A percentile compares a stretch with the other conserved stretches of the same genome.
These are phyloP conservation scores for Plebejus anna DNA, from an alignment of 2,888 invertebrate genomes.

Conservation along the genomic window DNA sequence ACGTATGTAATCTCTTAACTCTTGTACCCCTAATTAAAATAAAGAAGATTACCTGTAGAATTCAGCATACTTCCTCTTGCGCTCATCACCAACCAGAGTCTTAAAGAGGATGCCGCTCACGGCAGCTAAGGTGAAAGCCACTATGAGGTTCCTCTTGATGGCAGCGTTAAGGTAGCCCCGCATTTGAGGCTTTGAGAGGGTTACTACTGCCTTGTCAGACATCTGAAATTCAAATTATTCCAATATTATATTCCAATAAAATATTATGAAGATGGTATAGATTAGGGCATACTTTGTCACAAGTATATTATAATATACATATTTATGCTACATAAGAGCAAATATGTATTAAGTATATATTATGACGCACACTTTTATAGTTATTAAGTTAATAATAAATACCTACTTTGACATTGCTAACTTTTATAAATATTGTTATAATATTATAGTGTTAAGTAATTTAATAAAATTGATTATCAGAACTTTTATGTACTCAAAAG, in stretches of 20 bases:
- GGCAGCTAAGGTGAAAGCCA: constrained; percentile 70
- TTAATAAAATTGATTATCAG: background rate
- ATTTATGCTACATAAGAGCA: background rate
- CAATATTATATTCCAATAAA: background rate
- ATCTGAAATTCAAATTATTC: constrained; percentile 47
- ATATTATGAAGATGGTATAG: background rate
- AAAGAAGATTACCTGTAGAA: constrained; percentile 85
- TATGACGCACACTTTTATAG: background rate
- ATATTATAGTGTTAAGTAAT: background rate
- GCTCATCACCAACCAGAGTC: constrained; percentile 75
- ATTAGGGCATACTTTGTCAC: background rate
- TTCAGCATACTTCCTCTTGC: constrained; percentile 85
- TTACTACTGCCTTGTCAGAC: constrained; percentile 71
- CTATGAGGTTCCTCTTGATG: constrained; percentile 83
- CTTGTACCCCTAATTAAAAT: background rate
- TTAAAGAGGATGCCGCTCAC: constrained; percentile 77
- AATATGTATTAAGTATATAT: too few relatives aligned
- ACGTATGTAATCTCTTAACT: background rate
- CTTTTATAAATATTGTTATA: background rate
- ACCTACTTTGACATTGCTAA: too few relatives aligned
- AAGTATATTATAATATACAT: too few relatives aligned
- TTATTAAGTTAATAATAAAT: too few relatives aligned
- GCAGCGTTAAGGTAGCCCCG: constrained; percentile 83
- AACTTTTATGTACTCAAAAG: background rate
- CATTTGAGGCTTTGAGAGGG: constrained; percentile 80